Percentiles rank a stretch among this genome's conserved stretches.
Evolutionary conservation across 2,888 invertebrate genomes (phyloP).

Genomic region (Xanthorhoe designata): DNA sequence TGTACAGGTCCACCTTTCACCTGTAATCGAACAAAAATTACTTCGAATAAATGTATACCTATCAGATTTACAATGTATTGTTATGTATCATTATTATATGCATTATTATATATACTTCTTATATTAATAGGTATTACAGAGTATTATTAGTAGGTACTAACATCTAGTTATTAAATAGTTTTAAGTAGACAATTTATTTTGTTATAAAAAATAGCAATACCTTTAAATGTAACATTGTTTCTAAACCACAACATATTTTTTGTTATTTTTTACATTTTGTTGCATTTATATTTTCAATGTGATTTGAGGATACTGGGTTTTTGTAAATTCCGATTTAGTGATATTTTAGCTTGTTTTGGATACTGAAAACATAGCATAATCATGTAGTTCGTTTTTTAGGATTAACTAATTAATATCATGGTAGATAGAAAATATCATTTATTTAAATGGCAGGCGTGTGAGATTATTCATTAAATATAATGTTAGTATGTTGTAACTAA

Average conservation of each 20-base stretch:
- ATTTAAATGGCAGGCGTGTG: conserved; percentile 19
- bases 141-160: conserved; percentile 76
- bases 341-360: conserved; percentile 4
- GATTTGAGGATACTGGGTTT: conserved; percentile 53
- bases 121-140: conserved; percentile 58
- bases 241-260: conserved; percentile 23
- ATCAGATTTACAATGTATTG: no score
- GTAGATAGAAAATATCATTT: conserved; percentile 28
- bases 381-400: no score
- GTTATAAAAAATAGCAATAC: not conserved
- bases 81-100: no score
- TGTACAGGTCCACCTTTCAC: no score
- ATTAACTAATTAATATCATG: conserved; percentile 23
- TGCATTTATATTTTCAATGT: conserved; percentile 63
- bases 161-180: conserved; percentile 56
- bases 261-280: conserved; percentile 40
- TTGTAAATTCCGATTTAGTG: conserved; percentile 1
- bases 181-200: conserved; percentile 68
- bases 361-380: not conserved
- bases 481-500: not conserved
- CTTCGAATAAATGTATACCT: no score
- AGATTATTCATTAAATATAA: conserved; percentile 17
- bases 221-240: not conserved
- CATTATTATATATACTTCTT: not conserved
- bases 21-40: no score